Percentiles rank a stretch among this genome's conserved stretches.
These are phyloP conservation scores for Netelia melanura DNA, from an alignment of 2,888 invertebrate genomes.

Conservation along the genomic window DNA sequence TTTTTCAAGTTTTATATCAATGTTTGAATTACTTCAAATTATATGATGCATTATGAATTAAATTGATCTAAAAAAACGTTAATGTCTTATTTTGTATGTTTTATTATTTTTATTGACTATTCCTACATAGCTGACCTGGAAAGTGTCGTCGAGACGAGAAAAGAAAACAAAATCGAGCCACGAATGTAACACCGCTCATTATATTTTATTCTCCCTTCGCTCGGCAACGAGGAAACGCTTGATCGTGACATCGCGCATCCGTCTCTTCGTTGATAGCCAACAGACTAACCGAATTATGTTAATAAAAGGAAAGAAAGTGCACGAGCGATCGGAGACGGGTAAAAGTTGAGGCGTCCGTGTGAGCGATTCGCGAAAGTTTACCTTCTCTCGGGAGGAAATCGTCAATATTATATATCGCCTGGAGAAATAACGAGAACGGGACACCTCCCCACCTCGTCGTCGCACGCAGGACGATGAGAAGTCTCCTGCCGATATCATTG, in stretches of 20 bases:
- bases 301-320: conserved; percentile 48
- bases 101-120: neutral
- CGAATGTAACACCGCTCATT: neutral
- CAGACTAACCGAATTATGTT: conserved; percentile 43
- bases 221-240: neutral
- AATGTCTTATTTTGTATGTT: neutral
- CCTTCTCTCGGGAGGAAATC: conserved; percentile 27
- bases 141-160: neutral
- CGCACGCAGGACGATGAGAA: neutral
- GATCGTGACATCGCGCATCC: neutral
- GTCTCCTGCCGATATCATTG: neutral
- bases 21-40: no score
- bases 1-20: no score
- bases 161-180: neutral
- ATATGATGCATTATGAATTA: no score
- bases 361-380: conserved; percentile 46
- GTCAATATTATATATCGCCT: conserved; percentile 44
- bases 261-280: neutral
- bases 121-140: neutral
- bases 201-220: conserved; percentile 14
- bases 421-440: conserved; percentile 29
- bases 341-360: conserved; percentile 29
- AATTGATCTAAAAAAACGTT: neutral
- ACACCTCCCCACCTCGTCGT: neutral
- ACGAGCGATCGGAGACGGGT: conserved; percentile 14